phyloP scores from a whole-genome alignment of 1,140 invertebrate species.

The Parasteatoda tepidariorum region DNA sequence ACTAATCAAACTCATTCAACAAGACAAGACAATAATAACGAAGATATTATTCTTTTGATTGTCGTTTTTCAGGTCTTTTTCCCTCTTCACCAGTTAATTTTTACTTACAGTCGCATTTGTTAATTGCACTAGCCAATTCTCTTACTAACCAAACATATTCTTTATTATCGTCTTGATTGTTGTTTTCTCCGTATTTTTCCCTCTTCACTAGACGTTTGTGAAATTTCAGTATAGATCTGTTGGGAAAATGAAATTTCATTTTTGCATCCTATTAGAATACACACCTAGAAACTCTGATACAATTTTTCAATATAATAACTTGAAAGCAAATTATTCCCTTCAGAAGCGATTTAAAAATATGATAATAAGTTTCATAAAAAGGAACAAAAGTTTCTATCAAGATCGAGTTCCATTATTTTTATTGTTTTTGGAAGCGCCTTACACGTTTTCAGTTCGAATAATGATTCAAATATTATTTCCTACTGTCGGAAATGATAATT shows the following conservation, averaged over 20 bases:
- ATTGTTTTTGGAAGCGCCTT: too few relatives aligned
- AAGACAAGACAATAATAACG: too few relatives aligned
- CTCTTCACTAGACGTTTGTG: background rate
- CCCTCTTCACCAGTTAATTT: too few relatives aligned
- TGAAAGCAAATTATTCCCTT: slow-evolving; percentile 33
- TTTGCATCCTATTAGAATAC: background rate
- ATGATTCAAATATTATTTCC: too few relatives aligned
- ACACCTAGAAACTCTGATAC: slow-evolving; percentile 3
- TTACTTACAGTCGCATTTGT: too few relatives aligned
- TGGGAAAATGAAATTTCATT: slow-evolving; percentile 48
- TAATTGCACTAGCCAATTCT: too few relatives aligned
- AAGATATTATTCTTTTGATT: slow-evolving; percentile 40
- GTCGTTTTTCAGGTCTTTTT: background rate
- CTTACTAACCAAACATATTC: too few relatives aligned
- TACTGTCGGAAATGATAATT: too few relatives aligned
- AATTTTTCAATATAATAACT: slow-evolving; percentile 31
- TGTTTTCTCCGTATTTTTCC: background rate
- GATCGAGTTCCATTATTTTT: background rate
- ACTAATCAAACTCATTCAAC: too few relatives aligned
- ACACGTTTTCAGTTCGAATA: too few relatives aligned
- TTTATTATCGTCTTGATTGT: slow-evolving; percentile 36
- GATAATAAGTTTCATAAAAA: too few relatives aligned
- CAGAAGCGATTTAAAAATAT: background rate
- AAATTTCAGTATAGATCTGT: slow-evolving; percentile 14
- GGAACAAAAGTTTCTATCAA: background rate